Evolutionary conservation across 2,888 invertebrate genomes (phyloP).

Genomic region (Ptychoptera contaminata): DNA sequence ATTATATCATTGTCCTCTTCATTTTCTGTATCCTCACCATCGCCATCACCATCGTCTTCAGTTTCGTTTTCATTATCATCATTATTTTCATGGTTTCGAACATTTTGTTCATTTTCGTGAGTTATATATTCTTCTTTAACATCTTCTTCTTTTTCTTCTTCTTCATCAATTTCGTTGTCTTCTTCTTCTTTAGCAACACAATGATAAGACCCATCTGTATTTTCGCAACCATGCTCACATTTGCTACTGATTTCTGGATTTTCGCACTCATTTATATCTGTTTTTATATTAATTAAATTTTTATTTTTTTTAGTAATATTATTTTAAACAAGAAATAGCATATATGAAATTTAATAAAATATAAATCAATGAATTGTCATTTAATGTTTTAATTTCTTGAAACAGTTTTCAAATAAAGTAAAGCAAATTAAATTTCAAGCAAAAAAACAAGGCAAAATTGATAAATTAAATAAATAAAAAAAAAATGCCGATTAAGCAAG

Average conservation of each 20-base stretch:
- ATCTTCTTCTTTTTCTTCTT: constrained; percentile 4
- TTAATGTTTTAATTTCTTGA: too few species aligned
- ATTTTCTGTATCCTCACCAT: constrained; percentile 9
- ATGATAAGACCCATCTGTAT: constrained; percentile 44
- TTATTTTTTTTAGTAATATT: background rate
- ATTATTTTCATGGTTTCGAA: background rate
- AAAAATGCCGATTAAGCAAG: too few species aligned
- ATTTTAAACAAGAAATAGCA: background rate
- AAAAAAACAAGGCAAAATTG: too few species aligned
- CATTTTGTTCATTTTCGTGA: background rate
- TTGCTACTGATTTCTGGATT: constrained; percentile 22
- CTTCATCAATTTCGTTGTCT: constrained; percentile 6
- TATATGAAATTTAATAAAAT: background rate
- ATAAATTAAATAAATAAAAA: too few species aligned
- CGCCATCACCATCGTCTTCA: constrained; percentile 12
- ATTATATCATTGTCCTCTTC: constrained; percentile 8
- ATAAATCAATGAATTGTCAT: background rate
- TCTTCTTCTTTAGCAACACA: constrained; percentile 22
- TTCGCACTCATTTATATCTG: constrained; percentile 51
- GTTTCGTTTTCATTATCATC: constrained; percentile 8
- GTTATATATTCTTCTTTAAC: constrained; percentile 5
- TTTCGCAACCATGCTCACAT: constrained; percentile 40
- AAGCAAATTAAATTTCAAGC: too few species aligned
- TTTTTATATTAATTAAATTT: too few species aligned
- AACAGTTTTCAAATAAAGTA: too few species aligned